These are phyloP conservation scores for Gonioctena quinquepunctata DNA, from an alignment of 1,140 invertebrate genomes.

Conservation along the genomic window DNA sequence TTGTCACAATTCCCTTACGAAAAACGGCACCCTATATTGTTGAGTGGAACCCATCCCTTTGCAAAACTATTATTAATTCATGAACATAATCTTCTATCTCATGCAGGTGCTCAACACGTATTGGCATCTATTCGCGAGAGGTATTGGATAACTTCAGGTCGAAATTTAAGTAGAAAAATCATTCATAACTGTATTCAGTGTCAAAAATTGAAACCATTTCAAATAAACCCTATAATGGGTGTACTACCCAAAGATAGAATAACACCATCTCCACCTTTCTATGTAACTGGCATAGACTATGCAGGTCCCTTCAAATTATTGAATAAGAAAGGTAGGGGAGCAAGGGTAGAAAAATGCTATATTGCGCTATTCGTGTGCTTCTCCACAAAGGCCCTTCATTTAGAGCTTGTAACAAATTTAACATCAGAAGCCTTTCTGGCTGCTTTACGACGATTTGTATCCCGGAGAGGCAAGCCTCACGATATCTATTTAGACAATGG, in stretches of 20 bases:
- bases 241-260: not conserved
- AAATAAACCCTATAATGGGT: not conserved
- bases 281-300: not conserved
- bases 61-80: not conserved
- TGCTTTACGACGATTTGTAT: constrained; percentile 43
- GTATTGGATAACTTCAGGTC: not conserved
- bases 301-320: not conserved
- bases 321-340: not conserved
- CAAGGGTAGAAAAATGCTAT: not conserved
- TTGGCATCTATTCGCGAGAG: not conserved
- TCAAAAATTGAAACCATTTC: not conserved
- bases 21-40: not conserved
- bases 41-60: not conserved
- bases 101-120: not conserved
- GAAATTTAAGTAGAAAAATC: not conserved
- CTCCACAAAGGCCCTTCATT: constrained; percentile 22
- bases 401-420: constrained; percentile 26
- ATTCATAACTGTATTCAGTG: not conserved
- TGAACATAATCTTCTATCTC: not conserved
- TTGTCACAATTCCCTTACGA: not conserved
- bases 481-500: constrained; percentile 35
- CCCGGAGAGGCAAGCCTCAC: constrained; percentile 37
- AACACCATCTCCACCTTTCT: not conserved
- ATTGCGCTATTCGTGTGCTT: not conserved
- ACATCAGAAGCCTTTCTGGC: constrained; percentile 34